Evolutionary conservation across 2,113 vertebrate species (phyloP).

Genomic region (Daboia siamensis): DNA sequence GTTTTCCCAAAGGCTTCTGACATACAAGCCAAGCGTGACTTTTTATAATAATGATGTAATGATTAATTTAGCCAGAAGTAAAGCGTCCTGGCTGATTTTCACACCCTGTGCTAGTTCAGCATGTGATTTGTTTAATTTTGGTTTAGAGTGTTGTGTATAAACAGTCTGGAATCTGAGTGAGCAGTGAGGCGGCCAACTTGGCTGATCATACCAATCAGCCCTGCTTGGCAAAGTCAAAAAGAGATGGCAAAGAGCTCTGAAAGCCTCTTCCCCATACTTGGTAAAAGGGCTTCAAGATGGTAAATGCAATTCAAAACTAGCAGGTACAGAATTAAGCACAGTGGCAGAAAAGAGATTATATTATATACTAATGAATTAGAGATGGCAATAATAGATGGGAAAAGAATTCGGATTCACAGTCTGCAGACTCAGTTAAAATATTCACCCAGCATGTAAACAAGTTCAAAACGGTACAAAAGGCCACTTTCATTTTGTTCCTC

Average conservation of each 20-base stretch:
- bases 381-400: not conserved
- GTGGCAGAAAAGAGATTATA: not conserved
- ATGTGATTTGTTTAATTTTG: not conserved
- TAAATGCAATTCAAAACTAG: not conserved
- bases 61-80: not conserved
- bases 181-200: not conserved
- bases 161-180: not conserved
- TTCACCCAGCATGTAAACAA: not conserved
- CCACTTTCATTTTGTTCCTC: not conserved
- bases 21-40: slow-evolving; percentile 12
- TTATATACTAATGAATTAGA: not conserved
- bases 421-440: not conserved
- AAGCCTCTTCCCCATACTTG: not conserved
- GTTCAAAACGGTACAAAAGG: not conserved
- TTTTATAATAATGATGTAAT: not conserved
- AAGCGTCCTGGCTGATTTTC: not conserved
- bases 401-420: not conserved
- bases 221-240: not conserved
- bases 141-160: not conserved
- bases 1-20: slow-evolving; percentile 3
- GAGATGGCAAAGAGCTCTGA: not conserved
- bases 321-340: not conserved
- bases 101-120: not conserved
- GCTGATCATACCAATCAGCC: not conserved
- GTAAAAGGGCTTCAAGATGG: not conserved